Conservation (phyloP, 2,113 vertebrate species). For the Salvelinus sp. region DNA sequence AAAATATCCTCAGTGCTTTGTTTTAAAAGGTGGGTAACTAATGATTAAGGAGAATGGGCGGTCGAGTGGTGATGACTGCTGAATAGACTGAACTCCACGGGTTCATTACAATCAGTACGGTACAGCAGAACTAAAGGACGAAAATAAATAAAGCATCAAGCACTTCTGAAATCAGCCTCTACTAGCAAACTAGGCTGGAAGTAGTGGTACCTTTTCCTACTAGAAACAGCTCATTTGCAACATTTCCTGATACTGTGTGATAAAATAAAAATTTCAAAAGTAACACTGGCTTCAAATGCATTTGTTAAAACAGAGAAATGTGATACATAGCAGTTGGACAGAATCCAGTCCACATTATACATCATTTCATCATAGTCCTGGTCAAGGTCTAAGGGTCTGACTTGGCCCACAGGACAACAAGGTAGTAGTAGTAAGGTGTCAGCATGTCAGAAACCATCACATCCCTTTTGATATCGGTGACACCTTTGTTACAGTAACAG, state of each 20-base stretch:
- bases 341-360: slow-evolving; percentile 8
- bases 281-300: slow-evolving; percentile 36
- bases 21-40: slow-evolving; percentile 1
- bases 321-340: slow-evolving; percentile 10
- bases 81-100: background rate
- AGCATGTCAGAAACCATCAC: background rate
- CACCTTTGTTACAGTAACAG: background rate
- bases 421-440: background rate
- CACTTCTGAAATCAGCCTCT: slow-evolving; percentile 64
- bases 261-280: background rate
- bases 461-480: background rate
- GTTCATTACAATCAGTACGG: slow-evolving; percentile 4
- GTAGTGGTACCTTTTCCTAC: slow-evolving; percentile 14
- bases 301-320: slow-evolving; percentile 29
- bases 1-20: slow-evolving; percentile 16
- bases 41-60: background rate
- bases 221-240: slow-evolving; percentile 47
- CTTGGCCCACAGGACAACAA: background rate
- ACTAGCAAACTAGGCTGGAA: background rate
- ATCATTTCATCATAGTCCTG: slow-evolving; percentile 7
- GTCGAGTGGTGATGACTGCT: background rate
- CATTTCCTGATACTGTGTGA: slow-evolving; percentile 32
- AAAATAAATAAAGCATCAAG: slow-evolving; percentile 34
- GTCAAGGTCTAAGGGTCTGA: slow-evolving; percentile 13
- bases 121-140: background rate